A percentile compares a stretch with the other conserved stretches of the same genome.
Evolutionary conservation across 2,113 vertebrate species (phyloP).

Genomic region (Bufo bufo): DNA sequence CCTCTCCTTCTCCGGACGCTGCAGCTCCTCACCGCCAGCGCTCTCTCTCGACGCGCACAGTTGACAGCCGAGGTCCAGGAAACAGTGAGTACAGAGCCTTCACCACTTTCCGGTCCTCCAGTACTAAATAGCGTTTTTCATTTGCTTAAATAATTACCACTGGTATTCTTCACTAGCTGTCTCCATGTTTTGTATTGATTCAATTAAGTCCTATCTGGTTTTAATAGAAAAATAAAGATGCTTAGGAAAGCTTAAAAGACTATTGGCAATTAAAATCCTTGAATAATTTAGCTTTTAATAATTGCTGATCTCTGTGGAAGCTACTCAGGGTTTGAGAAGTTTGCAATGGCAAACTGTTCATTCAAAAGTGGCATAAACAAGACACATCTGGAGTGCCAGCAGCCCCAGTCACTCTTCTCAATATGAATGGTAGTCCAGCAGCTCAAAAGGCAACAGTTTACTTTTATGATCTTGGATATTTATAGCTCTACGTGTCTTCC

Average conservation of each 20-base stretch:
- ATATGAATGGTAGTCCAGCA: conserved; percentile 18
- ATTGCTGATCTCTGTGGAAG: background rate
- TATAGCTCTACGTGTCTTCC: background rate
- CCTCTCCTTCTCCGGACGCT: no score
- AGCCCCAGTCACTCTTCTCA: background rate
- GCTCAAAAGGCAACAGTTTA: background rate
- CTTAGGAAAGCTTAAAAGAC: background rate
- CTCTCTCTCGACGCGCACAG: no score
- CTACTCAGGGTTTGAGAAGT: background rate
- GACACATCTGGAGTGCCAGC: conserved; percentile 15
- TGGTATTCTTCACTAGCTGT: no score
- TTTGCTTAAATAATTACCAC: no score
- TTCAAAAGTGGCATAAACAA: conserved; percentile 10
- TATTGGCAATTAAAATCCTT: background rate
- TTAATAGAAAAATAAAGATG: no score
- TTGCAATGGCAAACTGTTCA: background rate
- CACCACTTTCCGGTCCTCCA: no score
- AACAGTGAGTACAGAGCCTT: no score
- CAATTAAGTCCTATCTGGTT: no score
- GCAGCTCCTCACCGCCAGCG: no score
- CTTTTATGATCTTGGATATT: conserved; percentile 11
- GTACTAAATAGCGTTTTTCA: no score
- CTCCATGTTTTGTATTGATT: no score
- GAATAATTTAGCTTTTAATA: background rate
- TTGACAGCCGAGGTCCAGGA: no score